Percentiles rank a stretch among this genome's conserved stretches.
phyloP scores from a whole-genome alignment of 2,113 vertebrate genomes.

The Cyphomyrus discorhynchus region DNA sequence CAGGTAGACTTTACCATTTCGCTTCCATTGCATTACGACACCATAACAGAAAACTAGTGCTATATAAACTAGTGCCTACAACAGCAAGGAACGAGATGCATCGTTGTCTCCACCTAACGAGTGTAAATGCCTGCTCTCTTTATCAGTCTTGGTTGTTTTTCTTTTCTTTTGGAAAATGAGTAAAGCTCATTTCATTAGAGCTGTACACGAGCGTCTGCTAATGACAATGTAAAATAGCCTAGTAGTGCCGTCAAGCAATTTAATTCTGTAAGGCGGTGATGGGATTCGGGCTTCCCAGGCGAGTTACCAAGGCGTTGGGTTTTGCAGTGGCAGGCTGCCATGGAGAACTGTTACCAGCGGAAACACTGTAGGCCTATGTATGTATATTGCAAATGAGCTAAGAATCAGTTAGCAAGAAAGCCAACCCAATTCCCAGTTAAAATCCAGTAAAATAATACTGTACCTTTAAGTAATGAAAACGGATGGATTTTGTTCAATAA shows the following conservation, averaged over 20 bases:
- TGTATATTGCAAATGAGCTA: not conserved
- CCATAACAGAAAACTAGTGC: too few species aligned
- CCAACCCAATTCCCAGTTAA: not conserved
- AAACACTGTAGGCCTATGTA: not conserved
- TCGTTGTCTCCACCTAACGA: not conserved
- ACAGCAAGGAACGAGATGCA: not conserved
- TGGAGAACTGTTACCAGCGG: not conserved
- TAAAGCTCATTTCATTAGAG: not conserved
- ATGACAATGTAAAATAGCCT: not conserved
- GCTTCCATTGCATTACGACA: too few species aligned
- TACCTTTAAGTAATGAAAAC: not conserved
- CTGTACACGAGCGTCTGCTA: not conserved
- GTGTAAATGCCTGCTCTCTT: not conserved
- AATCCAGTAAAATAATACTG: not conserved
- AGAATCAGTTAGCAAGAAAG: not conserved
- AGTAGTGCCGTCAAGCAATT: not conserved
- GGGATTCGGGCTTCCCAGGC: not conserved
- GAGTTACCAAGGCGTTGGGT: not conserved
- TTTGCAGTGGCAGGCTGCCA: not conserved
- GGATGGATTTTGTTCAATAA: not conserved
- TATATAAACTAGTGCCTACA: too few species aligned
- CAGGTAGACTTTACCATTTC: too few species aligned
- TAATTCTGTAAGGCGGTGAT: not conserved
- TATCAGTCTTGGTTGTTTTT: not conserved
- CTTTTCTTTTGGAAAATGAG: not conserved